Base-by-base conservation (phyloP, 2,888 invertebrate species). In the Cerastoderma edule region DNA sequence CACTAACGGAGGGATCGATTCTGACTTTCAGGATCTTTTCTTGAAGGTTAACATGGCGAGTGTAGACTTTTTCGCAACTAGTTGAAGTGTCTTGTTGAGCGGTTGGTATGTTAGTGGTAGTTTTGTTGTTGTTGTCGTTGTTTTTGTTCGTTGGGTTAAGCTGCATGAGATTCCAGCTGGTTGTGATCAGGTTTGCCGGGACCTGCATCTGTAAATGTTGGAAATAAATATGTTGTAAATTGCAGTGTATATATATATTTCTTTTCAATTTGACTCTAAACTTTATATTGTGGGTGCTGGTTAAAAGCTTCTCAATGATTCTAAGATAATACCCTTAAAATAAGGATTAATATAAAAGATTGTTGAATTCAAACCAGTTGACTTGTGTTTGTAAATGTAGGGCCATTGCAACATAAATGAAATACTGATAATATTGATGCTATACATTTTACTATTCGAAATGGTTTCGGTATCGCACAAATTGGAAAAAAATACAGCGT, bases 101-200 rank as follows among this genome's bases (percentile, higher is more conserved):
- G 22, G 69, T 56, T 24, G 78, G 56, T 50, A 67, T 71, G 28
- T 65, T 46, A 56, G 71, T 69, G 27, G 72, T 10, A 35, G 72
- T 39, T 6, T 68, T 56, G 27, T 63, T 48, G 44, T 70, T 68
- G 39, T 60, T 44, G 53, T 50, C 50, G 39, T 70, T 68, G 39
- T 60, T 44, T 39, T 50, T 48, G 39, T 72, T 72, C 10, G 77
- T 44, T 48, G 70, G 67, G n/a, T 65, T 74, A 19, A 76, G 75
- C 63, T 82, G 71, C 72, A 80, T 75, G 30, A 77, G 72, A 63
- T 83, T 84, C 76, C 83, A 85, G 67, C 83, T 80, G 39, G 84
- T 83, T 30, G 87, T 86, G 56, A 89, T 84, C 5, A 89, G 82
- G 63, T 84, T 88, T 0, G 86, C 85, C 2, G 87, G 88, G 13